A percentile compares a stretch with the other conserved stretches of the same genome.
Evolutionary conservation across 2,888 invertebrate species (phyloP).

Genomic region (Yponomeuta evonymella): DNA sequence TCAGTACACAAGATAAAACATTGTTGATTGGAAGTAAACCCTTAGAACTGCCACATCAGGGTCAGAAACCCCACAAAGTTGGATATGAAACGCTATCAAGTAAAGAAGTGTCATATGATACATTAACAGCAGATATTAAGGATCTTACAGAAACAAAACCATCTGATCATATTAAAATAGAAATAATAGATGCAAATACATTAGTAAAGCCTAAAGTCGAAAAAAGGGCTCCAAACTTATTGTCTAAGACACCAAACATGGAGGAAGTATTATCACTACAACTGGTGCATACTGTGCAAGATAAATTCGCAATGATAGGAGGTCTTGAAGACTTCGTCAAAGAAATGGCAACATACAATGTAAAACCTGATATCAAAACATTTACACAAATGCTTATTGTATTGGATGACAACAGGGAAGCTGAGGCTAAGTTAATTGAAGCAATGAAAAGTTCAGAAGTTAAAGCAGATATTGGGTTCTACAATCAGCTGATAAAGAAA

Average conservation of each 20-base stretch:
- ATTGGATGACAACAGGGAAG: conserved; percentile 78
- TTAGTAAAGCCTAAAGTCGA: conserved; percentile 24
- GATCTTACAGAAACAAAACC: background rate
- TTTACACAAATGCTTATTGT: conserved; percentile 85
- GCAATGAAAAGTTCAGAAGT: conserved; percentile 77
- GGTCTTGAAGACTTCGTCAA: conserved; percentile 85
- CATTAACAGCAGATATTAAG: background rate
- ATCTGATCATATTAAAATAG: background rate
- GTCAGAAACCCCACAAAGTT: background rate
- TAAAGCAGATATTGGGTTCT: conserved; percentile 87
- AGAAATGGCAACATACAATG: conserved; percentile 80
- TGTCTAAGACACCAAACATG: conserved; percentile 77
- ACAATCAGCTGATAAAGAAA: conserved; percentile 90
- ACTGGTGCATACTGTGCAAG: conserved; percentile 76
- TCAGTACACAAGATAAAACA: conserved; percentile 1
- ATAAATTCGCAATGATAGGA: conserved; percentile 86
- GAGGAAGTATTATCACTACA: conserved; percentile 77
- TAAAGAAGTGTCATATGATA: background rate
- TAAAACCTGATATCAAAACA: conserved; percentile 86
- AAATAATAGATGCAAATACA: background rate
- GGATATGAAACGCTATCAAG: background rate
- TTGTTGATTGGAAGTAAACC: conserved; percentile 4
- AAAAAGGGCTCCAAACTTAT: conserved; percentile 78
- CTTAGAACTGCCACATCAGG: background rate
- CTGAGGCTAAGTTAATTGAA: conserved; percentile 81